Base-by-base conservation (phyloP, 2,113 vertebrate genomes). In the Misgurnus mizolepis region DNA sequence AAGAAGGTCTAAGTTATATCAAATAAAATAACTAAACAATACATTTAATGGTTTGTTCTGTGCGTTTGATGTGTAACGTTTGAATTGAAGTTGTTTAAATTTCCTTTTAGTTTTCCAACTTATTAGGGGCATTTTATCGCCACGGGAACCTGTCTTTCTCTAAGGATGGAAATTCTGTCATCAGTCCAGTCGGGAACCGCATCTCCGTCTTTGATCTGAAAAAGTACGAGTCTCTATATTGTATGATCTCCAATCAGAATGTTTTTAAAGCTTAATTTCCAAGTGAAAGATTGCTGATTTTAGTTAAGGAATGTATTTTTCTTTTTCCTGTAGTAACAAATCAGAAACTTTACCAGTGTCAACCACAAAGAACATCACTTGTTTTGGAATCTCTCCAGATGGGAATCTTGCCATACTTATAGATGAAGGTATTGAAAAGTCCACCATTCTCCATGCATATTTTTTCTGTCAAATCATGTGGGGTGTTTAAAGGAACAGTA, bases 131-230 rank as follows among this genome's bases (percentile, higher is more conserved):
- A 0, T 97, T 98, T 6, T 99, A 98, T 89, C 95, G 96, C 1
- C 92, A 93, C 43, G 97, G 97, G 2, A 98, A 99, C 82, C 80
- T 99, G 73, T 94, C 50, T 84, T 99, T 97, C 88, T 95, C 94
- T 0, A 91, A 88, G 14, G 96, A 98, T 87, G 97, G 96, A 0
- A 94, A 94, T 86, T 88, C 93, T 0, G 91, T 99, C 7, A 85
- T 99, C 87, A 99, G 97, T 81, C 97, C 97, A 0, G 96, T 99
- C 3, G 97, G 97, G 56, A 99, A 99, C 85, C 92, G 97, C 77
- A 67, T 99, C 81, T 95, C 96, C 0, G 45, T 96, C 18, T 99
- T 99, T 78, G 95, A 99, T 82, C 88, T 99, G 45, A 98, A 96
- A 82, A 98, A 96, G 97, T 98, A 79, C 94, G 95, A 84, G 47